phyloP scores from a whole-genome alignment of 2,113 vertebrate species.

The Lophura nycthemera region DNA sequence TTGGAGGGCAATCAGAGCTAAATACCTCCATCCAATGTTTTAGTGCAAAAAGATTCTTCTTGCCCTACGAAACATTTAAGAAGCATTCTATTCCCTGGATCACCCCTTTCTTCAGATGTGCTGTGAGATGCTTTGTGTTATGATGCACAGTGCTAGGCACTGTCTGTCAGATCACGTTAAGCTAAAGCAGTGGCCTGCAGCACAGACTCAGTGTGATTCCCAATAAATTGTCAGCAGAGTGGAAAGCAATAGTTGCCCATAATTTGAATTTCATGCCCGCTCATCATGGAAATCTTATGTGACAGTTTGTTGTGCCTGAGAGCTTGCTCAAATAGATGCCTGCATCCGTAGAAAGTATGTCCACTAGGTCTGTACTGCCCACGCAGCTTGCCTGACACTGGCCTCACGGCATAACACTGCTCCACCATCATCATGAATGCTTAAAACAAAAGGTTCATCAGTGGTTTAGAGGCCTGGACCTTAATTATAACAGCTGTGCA shows the following conservation, averaged over 20 bases:
- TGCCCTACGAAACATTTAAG: background rate
- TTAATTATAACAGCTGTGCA: conserved; percentile 29
- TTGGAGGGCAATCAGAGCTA: background rate
- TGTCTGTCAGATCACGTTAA: conserved; percentile 60
- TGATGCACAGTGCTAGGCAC: rapidly evolving
- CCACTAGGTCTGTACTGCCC: background rate
- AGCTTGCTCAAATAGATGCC: conserved; percentile 46
- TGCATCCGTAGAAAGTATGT: background rate
- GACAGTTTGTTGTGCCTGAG: conserved; percentile 14
- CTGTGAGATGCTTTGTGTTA: background rate
- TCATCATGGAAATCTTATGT: conserved; percentile 1
- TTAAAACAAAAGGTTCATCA: background rate
- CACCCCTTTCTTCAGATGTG: background rate
- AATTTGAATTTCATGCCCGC: conserved; percentile 62
- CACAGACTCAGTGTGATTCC: background rate
- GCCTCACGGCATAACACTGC: rapidly evolving
- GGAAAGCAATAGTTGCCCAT: conserved; percentile 60
- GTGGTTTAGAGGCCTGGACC: background rate
- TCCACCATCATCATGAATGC: background rate
- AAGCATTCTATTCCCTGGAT: background rate
- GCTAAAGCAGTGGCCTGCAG: conserved; percentile 32
- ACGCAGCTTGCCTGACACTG: background rate
- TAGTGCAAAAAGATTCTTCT: background rate
- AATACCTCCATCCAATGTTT: background rate
- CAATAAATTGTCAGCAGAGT: conserved; percentile 48